Base-by-base conservation (phyloP, 1,140 invertebrate species). In the Platorchestia sp. region DNA sequence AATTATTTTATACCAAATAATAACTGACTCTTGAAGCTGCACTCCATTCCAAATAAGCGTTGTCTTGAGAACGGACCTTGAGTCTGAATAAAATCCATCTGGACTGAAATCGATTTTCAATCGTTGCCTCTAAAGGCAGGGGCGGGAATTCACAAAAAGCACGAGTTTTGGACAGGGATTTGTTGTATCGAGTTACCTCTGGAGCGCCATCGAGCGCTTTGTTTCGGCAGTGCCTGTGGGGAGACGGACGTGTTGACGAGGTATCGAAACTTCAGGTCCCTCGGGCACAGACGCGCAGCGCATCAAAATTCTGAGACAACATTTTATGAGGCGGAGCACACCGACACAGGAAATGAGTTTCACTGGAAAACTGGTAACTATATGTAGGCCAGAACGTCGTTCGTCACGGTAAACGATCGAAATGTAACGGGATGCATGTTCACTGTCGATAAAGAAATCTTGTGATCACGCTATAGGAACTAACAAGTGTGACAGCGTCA, bases 151-250 rank as follows among this genome's bases (percentile, higher is more conserved):
- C 10, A 42, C 43, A 89, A 89, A 89, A 89, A 89, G 43, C 41
- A 19, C n/a, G 87, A 89, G 87, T 89, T 89, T 93, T 45, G 91
- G 91, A 93, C 36, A 93, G 91, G 91, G 91, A 93, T 93, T 93
- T 93, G 91, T 93, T 47, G 91, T 47, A 93, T 93, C 91, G 45
- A 45, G 91, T 93, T 93, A 93, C 91, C 22, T 45, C 43, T 42
- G 45, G 91, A 93, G 91, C 91, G 43, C 91, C 91, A 45, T 93
- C 44, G 41, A 40, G 43, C 91, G 91, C 91, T 93, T 93, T 93
- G 91, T 93, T 93, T 93, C 44, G 91, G 45, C 91, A 93, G 91
- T n/a, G 40, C 44, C 43, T 44, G 45, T 14, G 7, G 91, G 91
- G 91, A 44, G 40, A 45, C 43, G 45, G 91, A 93, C 91, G 44